Base-by-base conservation (phyloP, 2,797 vertebrate genomes). In the Leucoraja ocellata region DNA sequence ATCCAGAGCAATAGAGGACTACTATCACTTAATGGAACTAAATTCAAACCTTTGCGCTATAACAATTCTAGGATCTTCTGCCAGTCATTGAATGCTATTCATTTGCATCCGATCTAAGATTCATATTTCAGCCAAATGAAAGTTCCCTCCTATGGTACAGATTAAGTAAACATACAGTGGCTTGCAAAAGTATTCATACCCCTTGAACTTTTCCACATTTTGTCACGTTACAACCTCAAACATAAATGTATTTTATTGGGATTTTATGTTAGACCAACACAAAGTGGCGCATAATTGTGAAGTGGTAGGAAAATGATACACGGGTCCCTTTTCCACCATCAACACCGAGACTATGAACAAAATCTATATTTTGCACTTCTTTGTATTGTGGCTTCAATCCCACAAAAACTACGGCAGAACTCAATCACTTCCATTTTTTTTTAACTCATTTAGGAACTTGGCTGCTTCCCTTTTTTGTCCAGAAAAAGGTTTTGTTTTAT, bases 351-450 rank as follows among this genome's bases (percentile, higher is more conserved):
- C 61, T 18, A 32, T 65, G n/a, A n/a, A 18, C 63, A 65, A 88
- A 8, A 16, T 32, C 58, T 88, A n/a, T 88, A 7, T 10, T 58
- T 23, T 58, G 46, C 23, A 21, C 23, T 83, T 5, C 58, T 88
- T 88, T 68, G 84, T 68, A 4, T 21, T 65, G 68, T 46, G 71
- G 68, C 9, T 76, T 76, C 46, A n/a, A 92, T 54, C 36, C 39
- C 28, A 76, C 90, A 76, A 11, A 76, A 46, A 76, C 25, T 28
- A 76, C 71, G 10, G 36, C 39, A 74, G 4, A 92, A 68, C 46
- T 46, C 68, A 92, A 46, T 92, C 90, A 92, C 90, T 92, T 92
- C 68, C 23, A 73, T 92, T 92, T 92, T 91, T 91, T 36, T 92
- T 21, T 6, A 74, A 92, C 11, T 92, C 18, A 76, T 14, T 74